Base-by-base conservation (phyloP, 2,888 invertebrate species). In the Drosophila incognita region DNA sequence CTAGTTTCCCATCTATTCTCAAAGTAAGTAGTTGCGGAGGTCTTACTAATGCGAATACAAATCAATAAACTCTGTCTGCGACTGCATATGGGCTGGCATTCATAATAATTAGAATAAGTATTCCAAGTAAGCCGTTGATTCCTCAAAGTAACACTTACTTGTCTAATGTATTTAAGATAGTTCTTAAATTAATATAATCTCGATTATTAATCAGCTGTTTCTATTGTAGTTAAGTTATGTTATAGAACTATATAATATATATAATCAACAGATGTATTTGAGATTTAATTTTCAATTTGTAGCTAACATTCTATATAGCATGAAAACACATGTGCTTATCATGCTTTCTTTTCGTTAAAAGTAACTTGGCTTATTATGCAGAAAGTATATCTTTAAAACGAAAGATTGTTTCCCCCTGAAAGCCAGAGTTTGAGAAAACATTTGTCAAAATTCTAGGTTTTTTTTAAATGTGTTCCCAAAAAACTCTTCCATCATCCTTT, bases 1-100 rank as follows among this genome's bases (percentile, higher is more conserved):
- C 24, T 49, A 46, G 21, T 49, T 56, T 54, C 40, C 58, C 48
- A 40, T 51, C 75, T 31, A 71, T 31, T 21, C 40, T 4, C 24
- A 56, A 24, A 31, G 18, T 10, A 4, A 46, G 46, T 13, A n/a
- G 11, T 7, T 69, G 11, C 53, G 11, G 27, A 49, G 59, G 49
- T 60, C 38, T 29, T 40, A 62, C 49, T 40, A 57, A 52, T 24
- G 53, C 35, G 10, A 6, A 24, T n/a, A 8, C 54, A 13, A 31
- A 15, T 21, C 38, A 29, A 31, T 11, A 33, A 27, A 27, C 31
- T 29, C 15, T n/a, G 63, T 57, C 48, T 61, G 36, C 38, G 18
- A 59, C 48, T 38, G 7, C 2, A 24, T 46, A 15, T 46, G 8
- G 15, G 8, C 15, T 24, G 46, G 8, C 46, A 24, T 8, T 46